phyloP scores from a whole-genome alignment of 2,113 vertebrate species.

The Struthio camelus region DNA sequence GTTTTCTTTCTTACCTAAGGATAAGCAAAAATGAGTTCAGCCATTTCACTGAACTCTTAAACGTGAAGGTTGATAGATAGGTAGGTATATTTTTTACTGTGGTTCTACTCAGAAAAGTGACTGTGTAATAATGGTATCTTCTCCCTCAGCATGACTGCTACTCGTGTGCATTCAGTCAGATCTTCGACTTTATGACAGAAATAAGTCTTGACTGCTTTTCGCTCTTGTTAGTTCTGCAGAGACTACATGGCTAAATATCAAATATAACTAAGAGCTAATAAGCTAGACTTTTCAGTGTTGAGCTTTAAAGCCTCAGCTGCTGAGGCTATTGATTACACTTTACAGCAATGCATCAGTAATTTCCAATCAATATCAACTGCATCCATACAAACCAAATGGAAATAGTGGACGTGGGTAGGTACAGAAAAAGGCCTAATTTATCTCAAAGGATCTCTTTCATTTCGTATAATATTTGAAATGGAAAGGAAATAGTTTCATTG shows the following conservation, averaged over 20 bases:
- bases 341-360: background rate
- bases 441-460: background rate
- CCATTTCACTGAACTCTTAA: background rate
- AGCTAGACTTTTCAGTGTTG: conserved; percentile 7
- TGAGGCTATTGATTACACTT: background rate
- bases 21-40: background rate
- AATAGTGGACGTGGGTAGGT: background rate
- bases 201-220: conserved; percentile 38
- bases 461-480: background rate
- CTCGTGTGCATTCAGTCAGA: conserved; percentile 10
- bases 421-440: background rate
- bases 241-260: conserved; percentile 5
- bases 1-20: background rate
- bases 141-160: conserved; percentile 8
- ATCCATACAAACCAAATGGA: background rate
- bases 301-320: background rate
- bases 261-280: conserved; percentile 1
- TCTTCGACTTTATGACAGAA: conserved; percentile 28
- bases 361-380: background rate
- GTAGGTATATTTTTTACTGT: background rate
- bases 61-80: background rate
- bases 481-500: background rate
- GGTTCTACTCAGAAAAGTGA: background rate
- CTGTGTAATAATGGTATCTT: background rate
- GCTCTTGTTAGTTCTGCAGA: conserved; percentile 5